Percentiles rank a stretch among this genome's conserved stretches.
These are phyloP conservation scores for Alauda arvensis DNA, from an alignment of 2,797 vertebrate genomes.

Conservation along the genomic window DNA sequence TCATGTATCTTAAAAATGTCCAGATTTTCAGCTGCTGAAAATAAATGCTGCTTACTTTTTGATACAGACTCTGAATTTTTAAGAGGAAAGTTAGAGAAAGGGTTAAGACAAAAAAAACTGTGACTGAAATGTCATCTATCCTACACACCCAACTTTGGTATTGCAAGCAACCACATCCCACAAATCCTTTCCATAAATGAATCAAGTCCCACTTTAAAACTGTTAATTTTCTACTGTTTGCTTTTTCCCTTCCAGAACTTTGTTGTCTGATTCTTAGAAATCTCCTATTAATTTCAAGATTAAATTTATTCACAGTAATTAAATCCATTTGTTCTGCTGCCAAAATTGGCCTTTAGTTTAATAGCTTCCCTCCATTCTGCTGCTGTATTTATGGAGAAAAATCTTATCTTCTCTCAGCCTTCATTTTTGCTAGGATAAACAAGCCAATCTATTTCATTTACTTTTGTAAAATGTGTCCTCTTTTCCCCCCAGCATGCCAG, in stretches of 20 bases:
- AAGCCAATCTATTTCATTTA: constrained; percentile 15
- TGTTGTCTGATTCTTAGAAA: constrained; percentile 20
- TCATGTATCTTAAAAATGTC: background rate
- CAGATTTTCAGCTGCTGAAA: background rate
- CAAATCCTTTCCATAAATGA: background rate
- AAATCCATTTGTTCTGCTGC: constrained; percentile 41
- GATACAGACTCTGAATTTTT: background rate
- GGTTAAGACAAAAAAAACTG: background rate
- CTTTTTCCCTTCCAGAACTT: background rate
- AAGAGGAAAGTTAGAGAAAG: background rate
- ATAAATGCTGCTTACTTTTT: background rate
- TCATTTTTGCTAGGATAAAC: constrained; percentile 28
- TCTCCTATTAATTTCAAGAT: constrained; percentile 26
- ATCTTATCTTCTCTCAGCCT: constrained; percentile 26
- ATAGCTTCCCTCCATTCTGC: background rate
- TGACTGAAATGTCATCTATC: background rate
- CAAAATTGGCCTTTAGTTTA: constrained; percentile 31
- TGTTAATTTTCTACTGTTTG: background rate
- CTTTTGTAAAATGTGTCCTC: background rate
- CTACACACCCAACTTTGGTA: background rate
- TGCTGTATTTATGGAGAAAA: constrained; percentile 17
- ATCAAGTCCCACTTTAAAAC: background rate
- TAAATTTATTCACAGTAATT: constrained; percentile 31
- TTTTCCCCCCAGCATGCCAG: background rate
- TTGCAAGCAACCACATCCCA: background rate